These are phyloP conservation scores for Eristalinus sepulchralis DNA, from an alignment of 2,888 invertebrate genomes.

Conservation along the genomic window DNA sequence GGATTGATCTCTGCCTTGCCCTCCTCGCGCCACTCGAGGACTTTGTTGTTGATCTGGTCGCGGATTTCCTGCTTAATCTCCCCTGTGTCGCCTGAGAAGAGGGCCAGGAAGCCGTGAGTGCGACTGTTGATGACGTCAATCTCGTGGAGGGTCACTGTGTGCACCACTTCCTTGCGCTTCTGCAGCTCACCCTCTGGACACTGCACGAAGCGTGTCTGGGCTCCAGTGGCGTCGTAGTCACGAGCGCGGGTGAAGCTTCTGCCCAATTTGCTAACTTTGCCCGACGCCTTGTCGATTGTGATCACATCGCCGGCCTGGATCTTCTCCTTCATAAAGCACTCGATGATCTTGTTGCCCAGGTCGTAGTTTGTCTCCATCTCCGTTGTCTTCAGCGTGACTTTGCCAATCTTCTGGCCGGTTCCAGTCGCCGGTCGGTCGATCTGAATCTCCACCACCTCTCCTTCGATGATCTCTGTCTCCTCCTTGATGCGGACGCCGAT, in stretches of 20 bases:
- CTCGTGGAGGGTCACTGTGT: constrained; percentile 99
- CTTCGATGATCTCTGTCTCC: constrained; percentile 99
- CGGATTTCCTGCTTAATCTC: constrained; percentile 99
- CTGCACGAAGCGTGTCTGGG: constrained; percentile 95
- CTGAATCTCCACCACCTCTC: constrained; percentile 98
- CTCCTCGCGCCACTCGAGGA: constrained; percentile 99
- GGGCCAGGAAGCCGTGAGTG: constrained; percentile 97
- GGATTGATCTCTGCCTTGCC: constrained; percentile 99
- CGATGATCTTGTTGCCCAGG: constrained; percentile 98
- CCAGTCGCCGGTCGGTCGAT: constrained; percentile 97
- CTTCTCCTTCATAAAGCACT: constrained; percentile 97
- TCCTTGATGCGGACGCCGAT: constrained; percentile 98
- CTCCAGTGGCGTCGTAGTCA: constrained; percentile 98
- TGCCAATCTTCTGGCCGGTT: constrained; percentile 89
- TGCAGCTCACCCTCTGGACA: constrained; percentile 99
- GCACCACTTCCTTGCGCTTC: constrained; percentile 98
- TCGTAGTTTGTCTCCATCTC: constrained; percentile 99
- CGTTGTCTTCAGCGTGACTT: constrained; percentile 98
- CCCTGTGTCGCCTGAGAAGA: constrained; percentile 99
- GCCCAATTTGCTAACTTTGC: constrained; percentile 94
- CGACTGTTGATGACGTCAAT: constrained; percentile 99
- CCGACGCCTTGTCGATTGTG: constrained; percentile 99
- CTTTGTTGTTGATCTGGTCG: constrained; percentile 98
- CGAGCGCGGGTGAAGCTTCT: constrained; percentile 97
- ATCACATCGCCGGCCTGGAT: constrained; percentile 98